Evolutionary conservation across 92 coral and sea anemone genomes (phyloP).

Genomic region (Plumapathes pennacea): DNA sequence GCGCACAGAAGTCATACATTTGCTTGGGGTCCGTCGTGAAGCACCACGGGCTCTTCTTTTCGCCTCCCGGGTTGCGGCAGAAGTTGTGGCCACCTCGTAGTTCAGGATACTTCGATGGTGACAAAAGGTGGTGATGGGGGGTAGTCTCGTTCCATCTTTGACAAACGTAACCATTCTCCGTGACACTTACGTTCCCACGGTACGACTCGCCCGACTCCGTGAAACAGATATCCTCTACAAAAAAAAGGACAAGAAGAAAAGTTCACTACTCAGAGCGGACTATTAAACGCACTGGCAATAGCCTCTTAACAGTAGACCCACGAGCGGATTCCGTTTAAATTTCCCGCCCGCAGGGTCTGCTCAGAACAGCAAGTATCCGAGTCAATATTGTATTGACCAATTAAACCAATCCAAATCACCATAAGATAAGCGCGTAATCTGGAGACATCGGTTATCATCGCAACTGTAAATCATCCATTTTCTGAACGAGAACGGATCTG

Average conservation of each 20-base stretch:
- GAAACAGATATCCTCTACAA: slow-evolving; percentile 69
- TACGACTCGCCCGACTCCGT: slow-evolving; percentile 68
- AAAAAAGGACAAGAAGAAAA: background rate
- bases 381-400: no score
- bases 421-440: no score
- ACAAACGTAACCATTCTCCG: slow-evolving; percentile 79
- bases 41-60: slow-evolving; percentile 87
- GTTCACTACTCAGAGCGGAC: background rate
- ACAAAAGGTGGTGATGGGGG: slow-evolving; percentile 69
- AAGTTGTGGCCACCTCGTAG: slow-evolving; percentile 86
- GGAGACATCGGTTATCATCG: no score
- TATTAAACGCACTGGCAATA: background rate
- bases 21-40: slow-evolving; percentile 64
- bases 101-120: slow-evolving; percentile 66
- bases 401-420: no score
- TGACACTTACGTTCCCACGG: slow-evolving; percentile 80
- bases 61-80: slow-evolving; percentile 96
- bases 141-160: slow-evolving; percentile 75
- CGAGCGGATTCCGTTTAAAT: no score
- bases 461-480: no score
- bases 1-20: slow-evolving; percentile 71
- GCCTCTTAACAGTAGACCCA: no score
- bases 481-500: no score
- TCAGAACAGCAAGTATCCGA: no score
- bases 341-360: no score